These are phyloP conservation scores for Metalampra italica DNA, from an alignment of 2,888 invertebrate genomes.

Conservation along the genomic window DNA sequence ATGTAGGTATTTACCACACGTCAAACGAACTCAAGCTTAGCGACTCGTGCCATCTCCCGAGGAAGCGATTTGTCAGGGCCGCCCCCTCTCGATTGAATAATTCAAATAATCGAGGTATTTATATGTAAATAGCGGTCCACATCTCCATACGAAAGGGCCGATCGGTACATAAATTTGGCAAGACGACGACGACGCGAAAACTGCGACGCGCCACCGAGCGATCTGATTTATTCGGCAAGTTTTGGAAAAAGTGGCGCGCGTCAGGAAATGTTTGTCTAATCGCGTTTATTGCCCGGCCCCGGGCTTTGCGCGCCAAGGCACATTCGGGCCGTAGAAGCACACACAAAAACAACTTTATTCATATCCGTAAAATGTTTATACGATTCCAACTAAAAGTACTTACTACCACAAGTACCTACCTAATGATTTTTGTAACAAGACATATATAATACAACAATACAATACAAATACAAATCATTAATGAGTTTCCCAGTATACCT, in stretches of 20 bases:
- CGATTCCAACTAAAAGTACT: no score
- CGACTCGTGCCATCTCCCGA: constrained; percentile 72
- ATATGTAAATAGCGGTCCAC: constrained; percentile 77
- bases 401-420: no score
- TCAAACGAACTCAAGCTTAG: constrained; percentile 61
- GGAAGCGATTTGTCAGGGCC: constrained; percentile 78
- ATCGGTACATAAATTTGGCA: constrained; percentile 79
- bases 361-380: background rate
- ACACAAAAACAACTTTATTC: constrained; percentile 28
- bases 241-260: constrained; percentile 73
- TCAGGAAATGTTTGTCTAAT: constrained; percentile 78
- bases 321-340: constrained; percentile 40
- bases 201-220: constrained; percentile 74
- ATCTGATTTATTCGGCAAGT: constrained; percentile 76
- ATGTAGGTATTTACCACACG: constrained; percentile 45
- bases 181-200: constrained; percentile 75
- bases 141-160: constrained; percentile 79
- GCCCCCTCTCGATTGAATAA: constrained; percentile 79
- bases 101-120: constrained; percentile 79
- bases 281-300: constrained; percentile 69
- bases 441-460: no score
- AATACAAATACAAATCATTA: no score
- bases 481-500: no score
- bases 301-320: constrained; percentile 59
- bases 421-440: no score